Evolutionary conservation across 1,140 invertebrate genomes (phyloP).

Genomic region (Melipona quadrifasciata): DNA sequence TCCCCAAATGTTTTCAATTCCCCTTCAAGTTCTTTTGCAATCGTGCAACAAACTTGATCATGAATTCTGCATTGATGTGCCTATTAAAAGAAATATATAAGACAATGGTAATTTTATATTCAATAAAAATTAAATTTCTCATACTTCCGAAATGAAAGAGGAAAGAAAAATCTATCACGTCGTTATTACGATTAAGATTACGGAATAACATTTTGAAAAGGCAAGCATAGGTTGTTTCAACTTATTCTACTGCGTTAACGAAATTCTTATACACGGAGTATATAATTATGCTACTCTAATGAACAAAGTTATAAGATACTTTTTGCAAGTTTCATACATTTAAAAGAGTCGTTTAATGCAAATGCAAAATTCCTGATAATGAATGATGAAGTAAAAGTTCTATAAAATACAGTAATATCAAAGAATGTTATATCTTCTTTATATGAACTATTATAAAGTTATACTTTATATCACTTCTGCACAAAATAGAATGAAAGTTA

Average conservation of each 20-base stretch:
- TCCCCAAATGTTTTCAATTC: not conserved
- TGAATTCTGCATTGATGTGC: slow-evolving; percentile 68
- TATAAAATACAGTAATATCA: no score
- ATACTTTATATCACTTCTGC: no score
- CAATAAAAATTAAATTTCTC: not conserved
- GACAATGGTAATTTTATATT: not conserved
- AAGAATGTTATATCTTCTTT: no score
- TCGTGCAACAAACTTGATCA: slow-evolving; percentile 74
- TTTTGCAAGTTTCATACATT: no score
- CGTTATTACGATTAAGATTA: not conserved
- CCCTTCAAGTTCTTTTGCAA: slow-evolving; percentile 19
- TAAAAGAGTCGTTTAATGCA: no score
- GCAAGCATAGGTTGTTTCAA: no score
- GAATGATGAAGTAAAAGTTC: no score
- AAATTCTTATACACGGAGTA: not conserved
- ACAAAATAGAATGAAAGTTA: no score
- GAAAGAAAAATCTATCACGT: not conserved
- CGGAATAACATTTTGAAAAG: not conserved
- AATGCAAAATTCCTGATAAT: no score
- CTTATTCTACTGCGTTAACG: not conserved
- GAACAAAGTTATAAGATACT: no score
- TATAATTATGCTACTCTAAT: no score
- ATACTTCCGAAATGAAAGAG: not conserved
- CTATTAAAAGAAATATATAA: slow-evolving; percentile 51
- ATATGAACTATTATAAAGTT: no score